Conservation (phyloP, 2,888 invertebrate species). For the Drosophila emarginata region DNA sequence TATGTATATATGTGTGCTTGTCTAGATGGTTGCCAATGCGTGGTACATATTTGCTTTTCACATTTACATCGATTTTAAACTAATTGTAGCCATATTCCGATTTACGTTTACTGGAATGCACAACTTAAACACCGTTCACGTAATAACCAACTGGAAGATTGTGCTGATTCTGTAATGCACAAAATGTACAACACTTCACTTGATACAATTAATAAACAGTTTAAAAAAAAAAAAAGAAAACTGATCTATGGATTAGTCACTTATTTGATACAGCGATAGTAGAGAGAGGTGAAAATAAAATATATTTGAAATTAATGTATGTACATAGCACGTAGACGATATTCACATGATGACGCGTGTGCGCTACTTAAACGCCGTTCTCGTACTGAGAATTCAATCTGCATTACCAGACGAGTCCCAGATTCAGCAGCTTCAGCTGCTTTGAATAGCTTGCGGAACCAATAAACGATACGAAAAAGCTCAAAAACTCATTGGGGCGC, state of each 20-base stretch:
- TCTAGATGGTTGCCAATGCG: slow-evolving; percentile 40
- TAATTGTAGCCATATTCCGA: background rate
- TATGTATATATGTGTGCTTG: slow-evolving; percentile 7
- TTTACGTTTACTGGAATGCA: background rate
- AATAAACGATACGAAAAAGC: slow-evolving; percentile 42
- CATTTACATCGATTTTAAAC: slow-evolving; percentile 54
- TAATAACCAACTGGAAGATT: background rate
- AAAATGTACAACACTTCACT: background rate
- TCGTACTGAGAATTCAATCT: slow-evolving; percentile 64
- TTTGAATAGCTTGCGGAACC: slow-evolving; percentile 34
- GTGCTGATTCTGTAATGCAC: no score
- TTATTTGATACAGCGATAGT: background rate
- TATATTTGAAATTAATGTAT: background rate
- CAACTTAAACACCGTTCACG: background rate
- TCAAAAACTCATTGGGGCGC: slow-evolving; percentile 32
- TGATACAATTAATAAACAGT: background rate
- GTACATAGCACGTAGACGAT: background rate
- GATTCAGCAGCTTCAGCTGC: slow-evolving; percentile 26
- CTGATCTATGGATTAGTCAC: background rate
- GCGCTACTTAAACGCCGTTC: slow-evolving; percentile 61
- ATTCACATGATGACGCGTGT: slow-evolving; percentile 21
- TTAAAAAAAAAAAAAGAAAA: background rate
- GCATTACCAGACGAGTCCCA: slow-evolving; percentile 39
- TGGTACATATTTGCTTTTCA: slow-evolving; percentile 63
- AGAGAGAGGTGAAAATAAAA: background rate